Conservation (phyloP, 2,888 invertebrate species). For the Crocallis elinguaria region DNA sequence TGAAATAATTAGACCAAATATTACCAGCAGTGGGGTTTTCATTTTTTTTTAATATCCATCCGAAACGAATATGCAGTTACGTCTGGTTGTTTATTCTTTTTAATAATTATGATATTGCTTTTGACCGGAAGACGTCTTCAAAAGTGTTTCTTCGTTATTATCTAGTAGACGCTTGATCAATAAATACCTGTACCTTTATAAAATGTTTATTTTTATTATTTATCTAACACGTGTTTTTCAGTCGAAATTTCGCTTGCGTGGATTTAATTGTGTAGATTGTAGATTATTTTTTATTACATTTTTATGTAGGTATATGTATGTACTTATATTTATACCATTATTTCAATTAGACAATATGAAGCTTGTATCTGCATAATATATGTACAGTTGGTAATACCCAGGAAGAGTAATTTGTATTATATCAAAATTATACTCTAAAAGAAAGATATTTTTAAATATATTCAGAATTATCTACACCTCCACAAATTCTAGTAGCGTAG, state of each 20-base stretch:
- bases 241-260: background rate
- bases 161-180: slow-evolving; percentile 82
- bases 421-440: slow-evolving; percentile 33
- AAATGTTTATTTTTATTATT: slow-evolving; percentile 52
- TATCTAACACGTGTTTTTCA: slow-evolving; percentile 4
- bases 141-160: slow-evolving; percentile 73
- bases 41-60: slow-evolving; percentile 51
- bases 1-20: slow-evolving; percentile 63
- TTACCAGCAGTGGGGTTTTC: slow-evolving; percentile 65
- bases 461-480: slow-evolving; percentile 39
- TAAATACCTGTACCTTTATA: slow-evolving; percentile 80
- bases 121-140: slow-evolving; percentile 59
- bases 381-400: slow-evolving; percentile 31
- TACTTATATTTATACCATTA: background rate
- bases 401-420: slow-evolving; percentile 37
- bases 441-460: slow-evolving; percentile 36
- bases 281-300: background rate
- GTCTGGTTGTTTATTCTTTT: slow-evolving; percentile 66
- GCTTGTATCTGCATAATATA: slow-evolving; percentile 9
- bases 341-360: slow-evolving; percentile 4
- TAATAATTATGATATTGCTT: slow-evolving; percentile 57
- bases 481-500: slow-evolving; percentile 43
- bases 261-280: background rate
- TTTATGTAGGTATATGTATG: slow-evolving; percentile 11
- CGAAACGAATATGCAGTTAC: slow-evolving; percentile 58